Conservation (phyloP, 2,888 invertebrate genomes). For the Germaria angustata region DNA sequence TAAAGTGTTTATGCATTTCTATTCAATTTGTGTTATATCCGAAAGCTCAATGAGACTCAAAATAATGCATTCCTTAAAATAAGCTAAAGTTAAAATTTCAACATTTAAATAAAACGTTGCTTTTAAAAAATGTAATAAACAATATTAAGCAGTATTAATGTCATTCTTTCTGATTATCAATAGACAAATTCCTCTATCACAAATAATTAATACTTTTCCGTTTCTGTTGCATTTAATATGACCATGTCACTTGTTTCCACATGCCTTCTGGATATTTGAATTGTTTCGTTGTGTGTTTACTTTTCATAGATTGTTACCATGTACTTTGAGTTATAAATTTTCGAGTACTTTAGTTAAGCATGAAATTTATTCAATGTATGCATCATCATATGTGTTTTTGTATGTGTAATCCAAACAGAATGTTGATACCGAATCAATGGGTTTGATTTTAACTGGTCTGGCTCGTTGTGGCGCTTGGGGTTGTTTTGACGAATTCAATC, state of each 20-base stretch:
- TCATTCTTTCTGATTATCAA: too few species aligned
- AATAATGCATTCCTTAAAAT: not conserved
- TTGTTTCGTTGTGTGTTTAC: not conserved
- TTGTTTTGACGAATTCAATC: slow-evolving; percentile 99
- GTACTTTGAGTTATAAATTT: slow-evolving; percentile 17
- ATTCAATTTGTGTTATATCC: not conserved
- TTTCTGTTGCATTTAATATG: not conserved
- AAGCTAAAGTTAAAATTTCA: not conserved
- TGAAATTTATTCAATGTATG: slow-evolving; percentile 19
- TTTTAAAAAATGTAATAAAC: too few species aligned
- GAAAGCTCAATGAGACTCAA: not conserved
- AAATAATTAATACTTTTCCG: not conserved
- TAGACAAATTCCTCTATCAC: not conserved
- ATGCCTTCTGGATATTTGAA: slow-evolving; percentile 2
- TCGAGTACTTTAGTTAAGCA: slow-evolving; percentile 29
- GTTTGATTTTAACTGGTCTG: slow-evolving; percentile 94
- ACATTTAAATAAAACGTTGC: not conserved
- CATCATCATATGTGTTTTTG: not conserved
- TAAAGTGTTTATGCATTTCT: slow-evolving; percentile 16
- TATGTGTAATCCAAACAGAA: slow-evolving; percentile 82
- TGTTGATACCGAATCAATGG: slow-evolving; percentile 97
- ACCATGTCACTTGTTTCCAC: not conserved
- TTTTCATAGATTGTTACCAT: not conserved
- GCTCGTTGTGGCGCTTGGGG: slow-evolving; percentile 98
- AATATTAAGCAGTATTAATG: too few species aligned